Percentiles rank a stretch among this genome's conserved stretches.
Conservation (phyloP, 2,888 invertebrate species). For the Adineta ricciae region DNA sequence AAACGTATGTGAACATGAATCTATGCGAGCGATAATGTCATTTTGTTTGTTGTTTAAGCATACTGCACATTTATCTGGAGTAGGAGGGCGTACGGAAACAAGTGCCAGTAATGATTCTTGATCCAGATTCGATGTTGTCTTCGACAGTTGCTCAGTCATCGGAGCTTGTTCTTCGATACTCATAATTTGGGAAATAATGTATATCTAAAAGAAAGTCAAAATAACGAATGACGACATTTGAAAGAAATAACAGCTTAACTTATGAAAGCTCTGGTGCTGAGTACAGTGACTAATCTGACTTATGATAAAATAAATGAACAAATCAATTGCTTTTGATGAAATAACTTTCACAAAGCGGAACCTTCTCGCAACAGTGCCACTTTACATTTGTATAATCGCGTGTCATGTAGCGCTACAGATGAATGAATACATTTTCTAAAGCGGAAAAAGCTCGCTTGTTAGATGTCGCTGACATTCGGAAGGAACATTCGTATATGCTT, state of each 20-base stretch:
- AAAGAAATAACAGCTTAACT: background rate
- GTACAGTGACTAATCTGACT: no score
- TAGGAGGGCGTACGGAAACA: background rate
- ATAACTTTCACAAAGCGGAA: background rate
- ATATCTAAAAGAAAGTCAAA: background rate
- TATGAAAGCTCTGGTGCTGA: background rate
- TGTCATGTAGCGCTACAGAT: background rate
- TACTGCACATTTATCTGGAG: conserved; percentile 19
- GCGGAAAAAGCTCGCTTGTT: background rate
- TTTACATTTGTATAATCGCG: background rate
- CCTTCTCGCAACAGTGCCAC: background rate
- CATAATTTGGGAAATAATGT: background rate
- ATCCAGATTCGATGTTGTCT: background rate
- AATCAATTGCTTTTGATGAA: background rate
- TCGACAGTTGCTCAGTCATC: background rate
- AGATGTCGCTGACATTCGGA: background rate
- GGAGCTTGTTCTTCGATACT: background rate
- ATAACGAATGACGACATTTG: background rate
- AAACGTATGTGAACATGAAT: conserved; percentile 72
- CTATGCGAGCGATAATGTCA: background rate
- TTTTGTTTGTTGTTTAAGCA: conserved; percentile 6
- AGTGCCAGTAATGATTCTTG: background rate
- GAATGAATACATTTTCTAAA: background rate
- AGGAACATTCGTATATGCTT: no score
- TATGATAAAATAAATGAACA: background rate